A percentile compares a stretch with the other conserved stretches of the same genome.
These are phyloP conservation scores for Polydrusus cervinus DNA, from an alignment of 2,888 invertebrate genomes.

Conservation along the genomic window DNA sequence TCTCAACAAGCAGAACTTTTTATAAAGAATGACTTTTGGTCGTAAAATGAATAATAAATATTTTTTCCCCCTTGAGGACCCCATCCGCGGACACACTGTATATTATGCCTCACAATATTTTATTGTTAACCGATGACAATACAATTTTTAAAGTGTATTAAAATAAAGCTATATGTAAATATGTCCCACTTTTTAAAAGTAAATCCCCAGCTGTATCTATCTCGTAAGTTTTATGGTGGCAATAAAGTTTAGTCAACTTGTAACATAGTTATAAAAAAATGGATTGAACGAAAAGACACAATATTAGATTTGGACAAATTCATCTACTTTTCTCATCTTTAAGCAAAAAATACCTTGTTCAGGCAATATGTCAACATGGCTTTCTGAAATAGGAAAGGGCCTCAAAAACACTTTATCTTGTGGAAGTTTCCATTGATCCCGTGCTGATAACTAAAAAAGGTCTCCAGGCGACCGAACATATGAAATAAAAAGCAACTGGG, in stretches of 20 bases:
- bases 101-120: no score
- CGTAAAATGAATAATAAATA: no score
- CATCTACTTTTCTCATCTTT: constrained; percentile 27
- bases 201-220: not conserved
- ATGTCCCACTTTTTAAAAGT: not conserved
- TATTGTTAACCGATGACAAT: no score
- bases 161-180: no score
- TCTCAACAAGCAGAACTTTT: no score
- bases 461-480: constrained; percentile 45
- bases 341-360: constrained; percentile 42
- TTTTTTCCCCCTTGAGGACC: no score
- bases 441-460: constrained; percentile 39
- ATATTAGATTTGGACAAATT: constrained; percentile 20
- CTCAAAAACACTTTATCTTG: constrained; percentile 24
- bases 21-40: no score
- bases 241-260: not conserved
- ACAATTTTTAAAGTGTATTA: no score
- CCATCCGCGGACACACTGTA: no score
- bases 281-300: not conserved
- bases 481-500: constrained; percentile 45
- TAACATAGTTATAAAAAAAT: constrained; percentile 15
- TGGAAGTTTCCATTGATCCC: constrained; percentile 46
- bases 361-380: constrained; percentile 37
- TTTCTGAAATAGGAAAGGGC: constrained; percentile 23
- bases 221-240: not conserved